Conservation (phyloP, 1,140 invertebrate genomes). For the Euglossa dilemma region DNA sequence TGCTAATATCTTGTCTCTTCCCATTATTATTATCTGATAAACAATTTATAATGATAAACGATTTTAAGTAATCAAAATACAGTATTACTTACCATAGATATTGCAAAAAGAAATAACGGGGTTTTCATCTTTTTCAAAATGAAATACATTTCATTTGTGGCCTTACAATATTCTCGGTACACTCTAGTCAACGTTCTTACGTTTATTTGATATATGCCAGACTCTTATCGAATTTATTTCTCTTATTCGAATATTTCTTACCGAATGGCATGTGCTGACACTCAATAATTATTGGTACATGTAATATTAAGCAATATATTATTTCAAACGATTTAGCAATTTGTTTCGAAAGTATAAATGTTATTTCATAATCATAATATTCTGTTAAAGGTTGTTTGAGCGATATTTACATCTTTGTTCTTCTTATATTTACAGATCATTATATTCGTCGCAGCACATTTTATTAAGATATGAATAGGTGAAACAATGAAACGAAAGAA, state of each 20-base stretch:
- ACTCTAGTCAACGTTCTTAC: neutral
- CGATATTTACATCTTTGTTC: neutral
- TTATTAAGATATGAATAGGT: neutral
- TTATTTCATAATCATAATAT: neutral
- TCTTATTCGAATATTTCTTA: neutral
- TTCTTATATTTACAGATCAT: neutral
- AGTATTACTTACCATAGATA: constrained; percentile 42
- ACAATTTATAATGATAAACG: neutral
- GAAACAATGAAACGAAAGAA: neutral
- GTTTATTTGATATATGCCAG: neutral
- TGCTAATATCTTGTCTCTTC: constrained; percentile 45
- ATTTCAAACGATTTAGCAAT: constrained; percentile 3
- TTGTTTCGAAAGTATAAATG: neutral
- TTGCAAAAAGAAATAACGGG: constrained; percentile 7
- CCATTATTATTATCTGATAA: constrained; percentile 29
- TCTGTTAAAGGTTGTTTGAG: neutral
- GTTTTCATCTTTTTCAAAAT: constrained; percentile 30
- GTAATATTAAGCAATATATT: neutral
- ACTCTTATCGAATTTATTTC: neutral
- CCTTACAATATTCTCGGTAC: neutral
- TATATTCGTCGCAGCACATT: no score
- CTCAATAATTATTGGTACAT: neutral
- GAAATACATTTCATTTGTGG: neutral
- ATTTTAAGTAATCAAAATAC: neutral
- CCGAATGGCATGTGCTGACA: constrained; percentile 14